Evolutionary conservation across 2,113 vertebrate species (phyloP).

Genomic region (Rhinolophus sinicus): DNA sequence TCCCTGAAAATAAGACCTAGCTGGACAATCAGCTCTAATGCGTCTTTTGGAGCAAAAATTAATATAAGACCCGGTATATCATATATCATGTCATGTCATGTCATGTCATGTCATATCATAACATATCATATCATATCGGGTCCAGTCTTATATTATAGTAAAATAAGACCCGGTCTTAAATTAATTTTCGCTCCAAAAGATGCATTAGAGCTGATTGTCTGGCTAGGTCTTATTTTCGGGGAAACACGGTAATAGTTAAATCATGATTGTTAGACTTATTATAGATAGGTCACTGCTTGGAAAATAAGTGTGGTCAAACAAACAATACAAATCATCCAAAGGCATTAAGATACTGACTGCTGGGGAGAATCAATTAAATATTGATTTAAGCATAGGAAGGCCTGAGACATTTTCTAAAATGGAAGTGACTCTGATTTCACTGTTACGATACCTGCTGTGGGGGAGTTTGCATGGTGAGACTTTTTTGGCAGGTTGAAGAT

Average conservation of each 20-base stretch:
- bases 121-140: no score
- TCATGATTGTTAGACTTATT: not conserved
- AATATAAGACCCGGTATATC: no score
- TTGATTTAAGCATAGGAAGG: not conserved
- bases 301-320: not conserved
- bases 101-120: no score
- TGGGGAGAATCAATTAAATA: not conserved
- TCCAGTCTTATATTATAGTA: no score
- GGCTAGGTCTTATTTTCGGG: not conserved
- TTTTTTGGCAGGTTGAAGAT: conserved; percentile 99
- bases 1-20: no score
- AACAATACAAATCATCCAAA: not conserved
- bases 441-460: conserved; percentile 92
- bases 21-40: no score
- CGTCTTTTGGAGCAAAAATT: no score
- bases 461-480: conserved; percentile 97
- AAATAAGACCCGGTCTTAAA: no score
- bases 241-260: not conserved
- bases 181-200: no score
- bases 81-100: no score
- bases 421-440: not conserved
- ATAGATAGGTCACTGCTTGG: not conserved
- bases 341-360: not conserved
- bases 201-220: no score
- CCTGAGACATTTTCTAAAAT: not conserved